Evolutionary conservation across 35 echinoderm and acorn worm genomes (phyloP), one percentile per base, ranked within the genome.

Genomic region (Ophioderma brevispina): DNA sequence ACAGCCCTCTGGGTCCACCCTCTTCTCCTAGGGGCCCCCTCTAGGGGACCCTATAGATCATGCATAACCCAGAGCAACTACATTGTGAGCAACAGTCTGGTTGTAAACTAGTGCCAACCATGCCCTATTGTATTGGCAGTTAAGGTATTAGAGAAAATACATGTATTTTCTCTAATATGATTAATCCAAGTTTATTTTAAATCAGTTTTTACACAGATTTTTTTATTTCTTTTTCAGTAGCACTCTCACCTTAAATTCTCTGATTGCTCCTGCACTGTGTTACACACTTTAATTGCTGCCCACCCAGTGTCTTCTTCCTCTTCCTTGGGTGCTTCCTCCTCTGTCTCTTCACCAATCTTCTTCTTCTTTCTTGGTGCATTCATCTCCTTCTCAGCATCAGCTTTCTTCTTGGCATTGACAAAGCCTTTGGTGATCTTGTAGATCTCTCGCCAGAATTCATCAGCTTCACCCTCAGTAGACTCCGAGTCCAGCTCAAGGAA

Each of bases 371-470:
- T 82, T 76, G 93, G 97, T n/a, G 97, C 97, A n/a, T 84, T 90
- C 76, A 89, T 93, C 21, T 70, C 90, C 39, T 94, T 99, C 81
- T 99, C 97, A 52, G 97, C 97, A 46, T 99, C 97, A 13, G 90
- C 93, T 95, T 90, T 95, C 91, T 99, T 99, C 85, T 95, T 99
- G 39, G 89, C 87, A 35, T 84, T 85, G 75, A 91, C 80, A 76
- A 99, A 99, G 32, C 79, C 87, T 85, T 99, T 99, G 83, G 97
- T 99, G 41, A 93, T 99, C 86, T 99, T 99, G 97, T 99, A 99
- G 84, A 99, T 99, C 37, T 99, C 97, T 79, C 97, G 85, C 94
- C 93, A 95, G 85, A 90, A 99, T 33, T 99, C 97, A 41, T 99
- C 97, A 0, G 88, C 91, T 50, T 99, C 97, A 19, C 85, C n/a